These are phyloP conservation scores for Montipora efflorescens DNA, from an alignment of 64 coral and sea anemone species.

Conservation along the genomic window DNA sequence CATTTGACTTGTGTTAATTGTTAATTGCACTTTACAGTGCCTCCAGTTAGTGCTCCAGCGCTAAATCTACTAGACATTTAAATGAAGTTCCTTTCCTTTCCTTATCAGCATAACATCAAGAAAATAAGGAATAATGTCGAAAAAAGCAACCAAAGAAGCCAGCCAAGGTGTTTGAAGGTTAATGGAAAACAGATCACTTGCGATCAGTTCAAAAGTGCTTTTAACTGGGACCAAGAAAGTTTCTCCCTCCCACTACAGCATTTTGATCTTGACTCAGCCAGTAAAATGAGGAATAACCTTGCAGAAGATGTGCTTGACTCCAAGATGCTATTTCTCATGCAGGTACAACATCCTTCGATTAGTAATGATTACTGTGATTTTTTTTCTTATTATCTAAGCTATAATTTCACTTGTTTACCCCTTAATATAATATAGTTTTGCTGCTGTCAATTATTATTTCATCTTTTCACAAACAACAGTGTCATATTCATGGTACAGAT, in stretches of 20 bases:
- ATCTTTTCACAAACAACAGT: no score
- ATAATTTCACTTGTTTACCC: neutral
- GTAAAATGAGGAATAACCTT: conserved; percentile 42
- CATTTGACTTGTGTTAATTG: no score
- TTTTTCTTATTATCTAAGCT: neutral
- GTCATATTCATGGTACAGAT: no score
- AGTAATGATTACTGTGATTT: no score
- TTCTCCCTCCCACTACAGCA: conserved; percentile 3
- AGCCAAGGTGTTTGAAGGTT: neutral
- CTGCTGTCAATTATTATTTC: no score
- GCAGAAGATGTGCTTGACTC: conserved; percentile 59
- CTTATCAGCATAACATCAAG: conserved; percentile 33
- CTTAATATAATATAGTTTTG: neutral
- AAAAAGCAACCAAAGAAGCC: neutral
- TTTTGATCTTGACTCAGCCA: conserved; percentile 20
- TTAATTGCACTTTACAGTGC: no score
- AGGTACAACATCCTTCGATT: conserved; percentile 4
- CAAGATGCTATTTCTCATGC: conserved; percentile 57
- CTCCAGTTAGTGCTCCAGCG: no score
- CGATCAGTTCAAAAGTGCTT: neutral
- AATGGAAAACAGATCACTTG: neutral
- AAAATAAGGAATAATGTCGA: conserved; percentile 39
- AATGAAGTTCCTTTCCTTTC: neutral
- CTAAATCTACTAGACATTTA: no score
- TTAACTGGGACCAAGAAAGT: conserved; percentile 24